Evolutionary conservation across 2,797 vertebrate genomes (phyloP), one percentile per base, ranked within the genome.

Genomic region (Parambassis ranga): DNA sequence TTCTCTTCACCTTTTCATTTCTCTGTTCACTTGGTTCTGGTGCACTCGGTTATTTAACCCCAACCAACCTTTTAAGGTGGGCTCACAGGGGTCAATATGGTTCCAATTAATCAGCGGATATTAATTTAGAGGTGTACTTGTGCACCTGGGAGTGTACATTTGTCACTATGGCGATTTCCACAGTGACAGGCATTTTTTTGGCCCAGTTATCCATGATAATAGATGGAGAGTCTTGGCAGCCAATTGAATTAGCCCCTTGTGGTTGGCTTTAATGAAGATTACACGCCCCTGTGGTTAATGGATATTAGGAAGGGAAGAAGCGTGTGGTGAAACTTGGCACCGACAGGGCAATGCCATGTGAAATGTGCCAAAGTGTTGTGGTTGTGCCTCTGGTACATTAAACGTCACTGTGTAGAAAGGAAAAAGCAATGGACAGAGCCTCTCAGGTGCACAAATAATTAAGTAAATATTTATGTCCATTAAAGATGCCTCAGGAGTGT

Each of bases 251-350:
- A 86, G 84, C 83, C 87, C 81, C 78, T 86, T 72, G 82, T 84
- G 85, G 85, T 79, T 87, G 81, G 74, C 71, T 82, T 87, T 88
- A 87, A 90, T 87, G 80, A 87, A 87, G 84, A 90, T 90, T 85
- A 85, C 83, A 84, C 44, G 72, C 84, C 85, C 85, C 85, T 85
- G 89, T 84, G 86, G 89, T 81, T 82, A 82, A 84, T 83, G 81
- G 75, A 78, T 88, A 87, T 89, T 84, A 84, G 74, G 61, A 71
- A 71, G 48, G 71, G 78, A 80, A 72, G 52, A 76, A 64, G 71
- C 71, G 32, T 81, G 77, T 73, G 83, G 84, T 60, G 80, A 63
- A 51, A 75, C 52, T 80, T 85, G 85, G 89, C 87, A 79, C 62
- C 26, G 58, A 60, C 65, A 51, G 58, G 76, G 68, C 65, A 48